Percentiles rank a stretch among this genome's conserved stretches.
phyloP scores from a whole-genome alignment of 2,113 vertebrate species.

The Perca fluviatilis region DNA sequence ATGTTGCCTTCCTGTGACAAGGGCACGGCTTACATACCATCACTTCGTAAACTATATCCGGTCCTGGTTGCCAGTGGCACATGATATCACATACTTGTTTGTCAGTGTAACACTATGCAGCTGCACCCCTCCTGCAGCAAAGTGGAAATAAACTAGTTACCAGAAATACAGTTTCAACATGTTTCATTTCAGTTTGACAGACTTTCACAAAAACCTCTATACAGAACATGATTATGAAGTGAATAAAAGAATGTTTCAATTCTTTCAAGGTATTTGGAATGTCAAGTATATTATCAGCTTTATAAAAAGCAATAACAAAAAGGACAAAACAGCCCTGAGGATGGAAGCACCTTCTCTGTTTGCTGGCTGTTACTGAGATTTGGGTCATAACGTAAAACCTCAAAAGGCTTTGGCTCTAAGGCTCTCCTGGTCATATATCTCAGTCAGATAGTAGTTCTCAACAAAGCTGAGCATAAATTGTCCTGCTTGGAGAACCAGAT shows the following conservation, averaged over 20 bases:
- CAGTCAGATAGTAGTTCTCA: conserved; percentile 10
- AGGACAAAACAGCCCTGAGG: conserved; percentile 11
- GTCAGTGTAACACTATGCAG: conserved; percentile 49
- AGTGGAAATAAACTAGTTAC: conserved; percentile 3
- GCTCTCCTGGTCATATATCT: conserved; percentile 16
- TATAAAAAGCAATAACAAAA: conserved; percentile 26
- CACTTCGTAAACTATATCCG: conserved; percentile 58
- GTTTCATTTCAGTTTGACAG: not conserved
- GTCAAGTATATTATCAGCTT: conserved; percentile 28
- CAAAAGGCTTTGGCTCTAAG: conserved; percentile 33
- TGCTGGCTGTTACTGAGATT: conserved; percentile 12
- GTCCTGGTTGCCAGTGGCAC: conserved; percentile 45
- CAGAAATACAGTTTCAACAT: not conserved
- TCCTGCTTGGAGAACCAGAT: conserved; percentile 1
- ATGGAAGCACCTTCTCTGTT: conserved; percentile 30
- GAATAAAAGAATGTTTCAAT: not conserved
- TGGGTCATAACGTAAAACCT: conserved; percentile 15
- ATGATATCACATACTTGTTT: conserved; percentile 63
- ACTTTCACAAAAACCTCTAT: not conserved
- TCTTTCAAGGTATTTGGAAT: conserved; percentile 21
- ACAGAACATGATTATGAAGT: conserved; percentile 1
- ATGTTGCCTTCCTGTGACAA: conserved; percentile 44
- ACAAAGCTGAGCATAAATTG: conserved; percentile 19
- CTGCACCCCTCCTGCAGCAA: conserved; percentile 11
- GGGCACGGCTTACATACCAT: conserved; percentile 32